Base-by-base conservation (phyloP, 2,797 vertebrate genomes). In the Setipinna tenuifilis region DNA sequence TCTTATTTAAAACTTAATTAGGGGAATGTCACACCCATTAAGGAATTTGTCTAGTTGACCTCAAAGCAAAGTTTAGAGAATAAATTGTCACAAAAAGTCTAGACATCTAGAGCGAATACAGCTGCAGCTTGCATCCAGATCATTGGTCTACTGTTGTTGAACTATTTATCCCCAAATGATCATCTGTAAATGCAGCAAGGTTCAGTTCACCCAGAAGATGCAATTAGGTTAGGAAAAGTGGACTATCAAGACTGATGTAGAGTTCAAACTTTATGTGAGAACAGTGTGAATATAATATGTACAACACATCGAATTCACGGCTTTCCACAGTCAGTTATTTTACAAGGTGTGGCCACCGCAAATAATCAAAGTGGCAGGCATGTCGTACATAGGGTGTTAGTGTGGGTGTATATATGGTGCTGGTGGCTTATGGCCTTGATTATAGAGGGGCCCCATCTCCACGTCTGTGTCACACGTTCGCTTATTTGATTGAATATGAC, bases 401-500 rank as follows among this genome's bases (percentile, higher is more conserved):
- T 82, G 65, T 50, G 41, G 21, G 82, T 46, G 21, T 31, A 28
- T 82, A 59, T 35, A 57, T 12, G n/a, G 23, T 81, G 46, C 80
- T 48, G 57, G 0, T 68, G 68, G 68, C 46, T 78, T 44, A 35
- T 80, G 82, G 25, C 44, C 31, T 21, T 83, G 21, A 83, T 84
- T 81, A 80, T 17, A 75, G 31, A 75, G 84, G 62, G 58, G 84
- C 28, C 23, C 81, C 35, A 50, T 48, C 21, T 3, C 14, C 9
- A 21, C 19, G 6, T 50, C 50, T 2, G 17, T 65, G 41, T 81
- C 3, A 50, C 61, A 58, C 83, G 21, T 46, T 80, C 58, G n/a
- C 78, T 41, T 14, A 54, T 41, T 88, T 35, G 71, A 81, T 71
- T 81, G 65, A 82, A 54, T 83, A 65, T 48, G 80, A 59, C 83